Base-by-base conservation (phyloP, 92 coral and sea anemone genomes). In the Zoanthus sociatus region DNA sequence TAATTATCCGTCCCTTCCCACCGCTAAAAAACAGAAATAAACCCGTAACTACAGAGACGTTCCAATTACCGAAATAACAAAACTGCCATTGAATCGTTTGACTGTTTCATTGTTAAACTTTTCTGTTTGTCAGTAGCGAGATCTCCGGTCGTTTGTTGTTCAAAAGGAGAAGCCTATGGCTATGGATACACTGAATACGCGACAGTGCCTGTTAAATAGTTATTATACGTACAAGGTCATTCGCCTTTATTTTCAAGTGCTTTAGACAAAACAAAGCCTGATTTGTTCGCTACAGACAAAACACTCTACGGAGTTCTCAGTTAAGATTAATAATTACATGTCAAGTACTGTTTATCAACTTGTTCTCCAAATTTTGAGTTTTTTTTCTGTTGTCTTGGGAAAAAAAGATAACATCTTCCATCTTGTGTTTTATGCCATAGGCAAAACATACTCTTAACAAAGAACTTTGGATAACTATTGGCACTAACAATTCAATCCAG, bases 1-100 rank as follows among this genome's bases (percentile, higher is more conserved):
- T 81, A 81, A 66, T 81, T 81, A 81, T 67, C 76, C 63, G 46
- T 67, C 12, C 75, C 85, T 81, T 81, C 85, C 85, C 85, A 47
- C 75, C 31, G 45, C 45, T 71, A 81, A 81, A 37, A 2, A 37
- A 37, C 42, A 37, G 42, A 37, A 37, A 81, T 66, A 74, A 81
- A 50, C 18, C 2, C 30, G 32, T 47, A 64, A 47, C 42, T 14
- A 3, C 13, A 6, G 63, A 54, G 50, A 81, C 73, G 26, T 58
- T 63, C 63, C 75, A 81, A 81, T 81, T 81, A 81, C 66, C 73
- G 85, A 81, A 14, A 26, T n/a, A 26, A 47, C 47, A 81, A 45
- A 64, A 70, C 50, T 81, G 3, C 5, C 26, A 81, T 81, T 81
- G 58, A 66, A 50, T 26, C 58, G 85, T 81, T 81, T 81, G 75